Evolutionary conservation across 2,113 vertebrate species (phyloP).

Genomic region (Toxotes chatareus): DNA sequence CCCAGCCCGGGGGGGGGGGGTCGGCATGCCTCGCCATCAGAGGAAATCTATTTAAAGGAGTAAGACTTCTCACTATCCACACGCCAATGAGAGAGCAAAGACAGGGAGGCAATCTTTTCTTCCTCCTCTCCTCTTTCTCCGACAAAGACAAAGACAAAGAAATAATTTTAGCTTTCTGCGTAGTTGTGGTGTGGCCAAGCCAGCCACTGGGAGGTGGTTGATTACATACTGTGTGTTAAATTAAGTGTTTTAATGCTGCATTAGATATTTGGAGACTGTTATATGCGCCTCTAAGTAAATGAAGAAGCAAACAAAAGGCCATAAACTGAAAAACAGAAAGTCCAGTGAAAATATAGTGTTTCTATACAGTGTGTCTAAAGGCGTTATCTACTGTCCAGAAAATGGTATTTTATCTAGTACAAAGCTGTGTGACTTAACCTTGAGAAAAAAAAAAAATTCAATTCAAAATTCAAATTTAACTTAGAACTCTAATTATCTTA

Average conservation of each 20-base stretch:
- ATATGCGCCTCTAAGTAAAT: too few relatives aligned
- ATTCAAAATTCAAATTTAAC: too few relatives aligned
- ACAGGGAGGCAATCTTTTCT: background rate
- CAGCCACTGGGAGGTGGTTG: slow-evolving; percentile 1
- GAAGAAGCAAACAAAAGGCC: too few relatives aligned
- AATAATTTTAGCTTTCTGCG: slow-evolving; percentile 43
- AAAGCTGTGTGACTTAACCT: too few relatives aligned
- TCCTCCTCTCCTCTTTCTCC: background rate
- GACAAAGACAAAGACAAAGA: slow-evolving; percentile 39
- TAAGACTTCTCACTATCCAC: slow-evolving; percentile 36
- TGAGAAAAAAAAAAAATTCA: too few relatives aligned
- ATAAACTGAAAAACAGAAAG: too few relatives aligned
- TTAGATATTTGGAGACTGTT: too few relatives aligned
- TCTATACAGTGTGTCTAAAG: too few relatives aligned
- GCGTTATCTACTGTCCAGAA: too few relatives aligned
- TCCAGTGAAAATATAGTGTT: too few relatives aligned
- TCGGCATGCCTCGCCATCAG: slow-evolving; percentile 20
- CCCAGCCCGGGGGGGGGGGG: background rate
- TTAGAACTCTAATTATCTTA: too few relatives aligned
- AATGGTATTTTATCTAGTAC: too few relatives aligned
- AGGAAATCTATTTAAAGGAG: slow-evolving; percentile 58
- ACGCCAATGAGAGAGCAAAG: slow-evolving; percentile 19
- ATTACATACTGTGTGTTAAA: slow-evolving; percentile 29
- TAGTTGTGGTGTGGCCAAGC: slow-evolving; percentile 11
- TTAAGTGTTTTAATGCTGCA: background rate